These are phyloP conservation scores for Hofmannophila pseudospretella DNA, from an alignment of 2,888 invertebrate genomes.

Conservation along the genomic window DNA sequence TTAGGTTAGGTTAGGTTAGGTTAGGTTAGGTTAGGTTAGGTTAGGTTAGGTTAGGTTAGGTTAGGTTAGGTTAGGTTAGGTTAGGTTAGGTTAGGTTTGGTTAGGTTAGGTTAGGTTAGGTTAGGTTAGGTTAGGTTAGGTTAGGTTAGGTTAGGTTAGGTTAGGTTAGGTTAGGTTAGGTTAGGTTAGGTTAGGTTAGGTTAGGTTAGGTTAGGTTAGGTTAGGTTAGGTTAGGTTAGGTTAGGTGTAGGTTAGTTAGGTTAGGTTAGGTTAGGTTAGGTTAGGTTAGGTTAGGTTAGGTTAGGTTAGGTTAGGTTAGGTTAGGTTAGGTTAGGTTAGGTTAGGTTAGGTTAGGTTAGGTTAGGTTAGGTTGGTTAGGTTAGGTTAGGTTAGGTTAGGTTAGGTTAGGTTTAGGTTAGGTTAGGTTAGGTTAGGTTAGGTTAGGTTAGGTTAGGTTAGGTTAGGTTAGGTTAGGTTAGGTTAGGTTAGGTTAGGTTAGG, in stretches of 20 bases:
- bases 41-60: not conserved
- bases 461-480: conserved; percentile 2
- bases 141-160: conserved; percentile 10
- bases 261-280: conserved; percentile 11
- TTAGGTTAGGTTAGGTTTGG: not conserved
- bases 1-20: not conserved
- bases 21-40: not conserved
- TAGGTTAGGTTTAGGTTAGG: conserved; percentile 11
- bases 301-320: conserved; percentile 10
- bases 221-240: conserved; percentile 11
- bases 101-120: conserved; percentile 10
- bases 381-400: conserved; percentile 11
- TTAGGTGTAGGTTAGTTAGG: conserved; percentile 10
- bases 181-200: conserved; percentile 11
- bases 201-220: conserved; percentile 11
- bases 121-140: conserved; percentile 12
- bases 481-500: conserved; percentile 10
- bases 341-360: conserved; percentile 11
- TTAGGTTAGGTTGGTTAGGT: conserved; percentile 11
- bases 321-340: conserved; percentile 9
- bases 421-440: conserved; percentile 8
- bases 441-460: no score
- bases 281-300: conserved; percentile 11
- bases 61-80: not conserved
- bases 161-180: conserved; percentile 10